Percentiles rank a stretch among this genome's conserved stretches.
These are phyloP conservation scores for Oxyscelio sp. DNA, from an alignment of 2,888 invertebrate genomes.

Conservation along the genomic window DNA sequence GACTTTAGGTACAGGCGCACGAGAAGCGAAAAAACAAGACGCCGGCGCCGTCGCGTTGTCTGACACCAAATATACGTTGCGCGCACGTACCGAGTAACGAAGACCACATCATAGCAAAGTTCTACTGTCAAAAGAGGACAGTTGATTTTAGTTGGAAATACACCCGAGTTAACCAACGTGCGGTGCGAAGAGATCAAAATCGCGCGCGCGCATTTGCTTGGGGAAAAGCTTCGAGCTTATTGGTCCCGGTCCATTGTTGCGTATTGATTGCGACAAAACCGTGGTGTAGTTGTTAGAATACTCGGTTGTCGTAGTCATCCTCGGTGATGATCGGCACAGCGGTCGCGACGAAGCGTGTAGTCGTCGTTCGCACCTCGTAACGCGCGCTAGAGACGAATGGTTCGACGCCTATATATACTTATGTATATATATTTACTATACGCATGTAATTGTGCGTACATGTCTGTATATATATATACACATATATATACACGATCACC, in stretches of 20 bases:
- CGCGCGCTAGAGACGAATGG: constrained; percentile 66
- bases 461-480: constrained; percentile 43
- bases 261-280: constrained; percentile 88
- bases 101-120: neutral
- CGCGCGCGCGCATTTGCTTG: constrained; percentile 85
- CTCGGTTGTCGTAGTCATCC: constrained; percentile 85
- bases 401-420: constrained; percentile 23
- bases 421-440: constrained; percentile 26
- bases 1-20: constrained; percentile 35
- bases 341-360: constrained; percentile 77
- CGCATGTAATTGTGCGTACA: constrained; percentile 30
- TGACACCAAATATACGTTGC: constrained; percentile 41
- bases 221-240: constrained; percentile 88
- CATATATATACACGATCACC: constrained; percentile 25
- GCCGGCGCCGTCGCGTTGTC: constrained; percentile 60
- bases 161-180: constrained; percentile 51
- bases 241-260: constrained; percentile 88
- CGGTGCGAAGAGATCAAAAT: constrained; percentile 73
- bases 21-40: constrained; percentile 53
- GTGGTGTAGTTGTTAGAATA: constrained; percentile 86
- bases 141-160: constrained; percentile 49
- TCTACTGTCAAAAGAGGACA: neutral
- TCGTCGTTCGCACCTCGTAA: constrained; percentile 71
- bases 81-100: constrained; percentile 40
- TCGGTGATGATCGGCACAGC: constrained; percentile 82